Evolutionary conservation across 1,140 invertebrate species (phyloP), one percentile per base, ranked within the genome.

Genomic region (Bombus fervidus): DNA sequence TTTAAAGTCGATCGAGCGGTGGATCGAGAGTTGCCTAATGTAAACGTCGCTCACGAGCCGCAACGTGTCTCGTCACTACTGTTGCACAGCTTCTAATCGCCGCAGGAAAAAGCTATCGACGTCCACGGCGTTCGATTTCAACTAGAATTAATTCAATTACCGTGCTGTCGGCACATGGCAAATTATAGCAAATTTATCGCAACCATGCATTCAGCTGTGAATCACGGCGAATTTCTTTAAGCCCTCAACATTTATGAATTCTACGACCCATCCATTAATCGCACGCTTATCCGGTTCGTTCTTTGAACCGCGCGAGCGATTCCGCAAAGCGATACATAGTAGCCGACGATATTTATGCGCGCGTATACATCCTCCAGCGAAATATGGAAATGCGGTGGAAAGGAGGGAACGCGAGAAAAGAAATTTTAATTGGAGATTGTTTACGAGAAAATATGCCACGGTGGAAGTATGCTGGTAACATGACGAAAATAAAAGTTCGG

Each of bases 71-170:
- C 39, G 43, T 34, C 62, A 6, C n/a, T 28, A 31, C 28, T 3
- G 28, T 37, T 3, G 22, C n/a, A 3, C 31, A 5, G 68, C 10
- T 4, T 22, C 5, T 25, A 43, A 6, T 28, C 28, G 13, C 62
- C 15, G 1, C 18, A 73, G n/a, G 73, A 22, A 37, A 37, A 37
- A n/a, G 6, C 69, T 15, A 13, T 41, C 25, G 53, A 12, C 25
- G 59, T 28, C n/a, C 62, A 12, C 41, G 57, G 34, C 53, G 64
- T 53, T 76, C 34, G 9, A 68, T 83, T 53, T 53, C 31, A 25
- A 3, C 25, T 31, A 62, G 43, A 83, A 77, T 78, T 72, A 79
- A 85, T 85, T 85, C 53, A 79, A 85, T 85, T 80, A 73, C 83
- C 34, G 12, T 34, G 22, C 76, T 69, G 62, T 59, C 66, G 76